phyloP scores from a whole-genome alignment of 2,113 vertebrate species.

The Physeter macrocephalus region DNA sequence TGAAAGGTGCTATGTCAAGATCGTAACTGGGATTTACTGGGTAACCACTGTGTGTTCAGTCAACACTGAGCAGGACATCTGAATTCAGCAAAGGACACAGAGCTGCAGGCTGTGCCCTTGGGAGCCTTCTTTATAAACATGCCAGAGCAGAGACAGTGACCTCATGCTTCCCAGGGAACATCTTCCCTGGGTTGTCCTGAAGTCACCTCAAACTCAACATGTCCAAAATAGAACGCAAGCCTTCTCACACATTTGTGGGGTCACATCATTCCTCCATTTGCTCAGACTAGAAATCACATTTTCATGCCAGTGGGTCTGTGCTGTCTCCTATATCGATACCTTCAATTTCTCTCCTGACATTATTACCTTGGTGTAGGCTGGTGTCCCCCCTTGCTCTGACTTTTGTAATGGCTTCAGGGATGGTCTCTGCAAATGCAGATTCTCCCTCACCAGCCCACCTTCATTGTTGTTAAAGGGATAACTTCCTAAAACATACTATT shows the following conservation, averaged over 20 bases:
- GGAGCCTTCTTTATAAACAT: slow-evolving; percentile 54
- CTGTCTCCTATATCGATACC: not conserved
- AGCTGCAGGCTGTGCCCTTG: slow-evolving; percentile 47
- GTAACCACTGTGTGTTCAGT: not conserved
- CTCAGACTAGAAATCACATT: not conserved
- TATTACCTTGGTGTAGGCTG: not conserved
- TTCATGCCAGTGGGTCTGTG: not conserved
- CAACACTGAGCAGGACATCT: not conserved
- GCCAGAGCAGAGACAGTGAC: slow-evolving; percentile 53
- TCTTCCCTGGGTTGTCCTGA: slow-evolving; percentile 60
- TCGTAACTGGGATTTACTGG: not conserved
- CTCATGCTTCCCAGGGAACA: slow-evolving; percentile 49
- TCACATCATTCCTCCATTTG: not conserved
- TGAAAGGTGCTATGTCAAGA: not conserved
- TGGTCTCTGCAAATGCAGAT: not conserved
- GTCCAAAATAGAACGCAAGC: slow-evolving; percentile 55
- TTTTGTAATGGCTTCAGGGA: not conserved
- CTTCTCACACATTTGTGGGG: not conserved
- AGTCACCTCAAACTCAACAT: slow-evolving; percentile 63
- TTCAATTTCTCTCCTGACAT: not conserved
- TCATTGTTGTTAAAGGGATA: not conserved
- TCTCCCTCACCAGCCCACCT: not conserved
- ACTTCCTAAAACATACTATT: not conserved
- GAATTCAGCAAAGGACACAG: slow-evolving; percentile 48
- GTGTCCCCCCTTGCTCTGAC: not conserved